Evolutionary conservation across 1,140 invertebrate species (phyloP).

Genomic region (Diabrotica virgifera): DNA sequence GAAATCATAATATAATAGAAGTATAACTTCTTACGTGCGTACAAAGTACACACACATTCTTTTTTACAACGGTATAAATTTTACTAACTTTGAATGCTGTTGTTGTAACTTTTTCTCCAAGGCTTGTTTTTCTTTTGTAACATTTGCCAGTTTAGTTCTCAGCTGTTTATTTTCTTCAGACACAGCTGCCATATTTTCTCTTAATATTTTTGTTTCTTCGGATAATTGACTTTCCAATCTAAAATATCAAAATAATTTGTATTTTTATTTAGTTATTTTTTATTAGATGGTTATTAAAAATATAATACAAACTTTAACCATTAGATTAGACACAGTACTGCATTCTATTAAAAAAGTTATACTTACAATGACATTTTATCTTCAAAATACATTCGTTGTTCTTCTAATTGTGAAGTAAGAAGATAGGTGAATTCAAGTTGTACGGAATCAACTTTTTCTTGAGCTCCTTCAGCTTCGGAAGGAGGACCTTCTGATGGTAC

Average conservation of each 20-base stretch:
- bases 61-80: no score
- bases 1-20: no score
- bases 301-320: no score
- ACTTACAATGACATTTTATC: slow-evolving; percentile 70
- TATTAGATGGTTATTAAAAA: no score
- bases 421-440: slow-evolving; percentile 96
- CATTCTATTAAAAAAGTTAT: neutral
- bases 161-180: slow-evolving; percentile 54
- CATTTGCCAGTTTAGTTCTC: slow-evolving; percentile 52
- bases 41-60: no score
- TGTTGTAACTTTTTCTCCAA: slow-evolving; percentile 65
- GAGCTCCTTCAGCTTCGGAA: slow-evolving; percentile 56
- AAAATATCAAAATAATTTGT: slow-evolving; percentile 12
- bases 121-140: slow-evolving; percentile 63
- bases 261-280: no score
- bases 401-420: slow-evolving; percentile 94
- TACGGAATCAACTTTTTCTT: slow-evolving; percentile 90
- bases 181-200: slow-evolving; percentile 46
- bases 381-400: slow-evolving; percentile 91
- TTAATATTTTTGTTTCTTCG: slow-evolving; percentile 48
- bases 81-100: slow-evolving; percentile 55
- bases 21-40: no score
- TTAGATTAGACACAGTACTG: no score
- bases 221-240: slow-evolving; percentile 51
- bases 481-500: slow-evolving; percentile 68